These are phyloP conservation scores for Schizothorax lantsangensis DNA, from an alignment of 2,797 vertebrate genomes.

Conservation along the genomic window DNA sequence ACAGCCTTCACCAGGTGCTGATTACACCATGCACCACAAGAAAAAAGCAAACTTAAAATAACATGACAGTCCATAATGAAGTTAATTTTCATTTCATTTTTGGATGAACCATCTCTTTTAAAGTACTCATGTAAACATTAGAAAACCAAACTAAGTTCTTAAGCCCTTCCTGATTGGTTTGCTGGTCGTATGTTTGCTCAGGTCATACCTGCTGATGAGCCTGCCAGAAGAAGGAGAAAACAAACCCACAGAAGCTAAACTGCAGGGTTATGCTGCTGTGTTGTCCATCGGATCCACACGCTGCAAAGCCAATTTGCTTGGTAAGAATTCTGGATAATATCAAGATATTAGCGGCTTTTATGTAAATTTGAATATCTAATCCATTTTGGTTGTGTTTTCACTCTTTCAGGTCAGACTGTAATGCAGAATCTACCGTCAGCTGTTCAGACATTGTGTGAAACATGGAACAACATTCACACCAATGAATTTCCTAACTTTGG, in stretches of 20 bases:
- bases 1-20: constrained; percentile 90
- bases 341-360: neutral
- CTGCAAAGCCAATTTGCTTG: constrained; percentile 94
- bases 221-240: constrained; percentile 91
- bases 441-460: constrained; percentile 92
- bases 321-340: constrained; percentile 71
- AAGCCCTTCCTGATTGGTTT: neutral
- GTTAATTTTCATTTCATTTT: neutral
- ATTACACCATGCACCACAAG: constrained; percentile 25
- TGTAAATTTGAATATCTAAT: neutral
- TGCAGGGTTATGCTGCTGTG: constrained; percentile 92
- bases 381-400: neutral
- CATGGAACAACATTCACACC: constrained; percentile 94
- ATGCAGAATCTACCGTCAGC: constrained; percentile 93
- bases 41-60: neutral
- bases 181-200: constrained; percentile 60
- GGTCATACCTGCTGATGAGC: constrained; percentile 93
- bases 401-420: constrained; percentile 83
- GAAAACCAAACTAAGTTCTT: neutral
- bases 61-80: neutral
- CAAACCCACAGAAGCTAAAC: constrained; percentile 87
- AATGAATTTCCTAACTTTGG: constrained; percentile 98
- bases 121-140: neutral
- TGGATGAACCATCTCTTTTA: neutral
- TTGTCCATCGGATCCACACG: constrained; percentile 91